Percentiles rank a stretch among this genome's conserved stretches.
These are phyloP conservation scores for Gisinianus flammeolus DNA, from an alignment of 2,888 invertebrate genomes.

Conservation along the genomic window DNA sequence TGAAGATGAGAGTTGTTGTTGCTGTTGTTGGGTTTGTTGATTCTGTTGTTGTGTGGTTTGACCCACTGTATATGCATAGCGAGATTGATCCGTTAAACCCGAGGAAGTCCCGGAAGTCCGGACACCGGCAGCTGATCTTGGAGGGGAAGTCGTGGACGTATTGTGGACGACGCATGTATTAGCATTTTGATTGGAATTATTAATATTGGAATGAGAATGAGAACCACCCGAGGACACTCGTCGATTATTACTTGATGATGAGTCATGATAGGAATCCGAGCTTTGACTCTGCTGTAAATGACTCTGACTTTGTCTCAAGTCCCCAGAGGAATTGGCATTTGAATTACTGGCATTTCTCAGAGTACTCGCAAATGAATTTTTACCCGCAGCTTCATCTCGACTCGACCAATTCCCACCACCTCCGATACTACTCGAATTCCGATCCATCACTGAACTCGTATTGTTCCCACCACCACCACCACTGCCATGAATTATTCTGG, in stretches of 20 bases:
- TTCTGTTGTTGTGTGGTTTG: conserved; percentile 19
- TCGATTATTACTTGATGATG: conserved; percentile 10
- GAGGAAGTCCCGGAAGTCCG: neutral
- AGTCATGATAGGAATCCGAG: neutral
- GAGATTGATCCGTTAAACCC: conserved; percentile 19
- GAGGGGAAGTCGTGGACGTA: neutral
- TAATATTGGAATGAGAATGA: conserved; percentile 20
- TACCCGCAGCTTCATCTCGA: conserved; percentile 49
- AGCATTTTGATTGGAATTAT: conserved; percentile 3
- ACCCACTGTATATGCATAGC: conserved; percentile 31
- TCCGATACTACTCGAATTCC: neutral
- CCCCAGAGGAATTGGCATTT: neutral
- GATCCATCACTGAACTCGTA: too few species aligned
- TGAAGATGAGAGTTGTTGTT: conserved; percentile 57
- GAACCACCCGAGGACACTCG: conserved; percentile 15
- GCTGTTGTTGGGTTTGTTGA: conserved; percentile 41
- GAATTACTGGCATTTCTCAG: conserved; percentile 34
- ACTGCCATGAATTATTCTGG: conserved; percentile 37
- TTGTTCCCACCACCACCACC: conserved; percentile 29
- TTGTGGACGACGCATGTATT: conserved; percentile 16
- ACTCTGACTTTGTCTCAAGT: neutral
- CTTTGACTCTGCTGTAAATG: neutral
- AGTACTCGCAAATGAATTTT: conserved; percentile 50
- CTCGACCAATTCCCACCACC: conserved; percentile 43
- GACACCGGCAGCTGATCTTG: neutral